Base-by-base conservation (phyloP, 2,113 vertebrate genomes). In the Myrmecobius fasciatus region DNA sequence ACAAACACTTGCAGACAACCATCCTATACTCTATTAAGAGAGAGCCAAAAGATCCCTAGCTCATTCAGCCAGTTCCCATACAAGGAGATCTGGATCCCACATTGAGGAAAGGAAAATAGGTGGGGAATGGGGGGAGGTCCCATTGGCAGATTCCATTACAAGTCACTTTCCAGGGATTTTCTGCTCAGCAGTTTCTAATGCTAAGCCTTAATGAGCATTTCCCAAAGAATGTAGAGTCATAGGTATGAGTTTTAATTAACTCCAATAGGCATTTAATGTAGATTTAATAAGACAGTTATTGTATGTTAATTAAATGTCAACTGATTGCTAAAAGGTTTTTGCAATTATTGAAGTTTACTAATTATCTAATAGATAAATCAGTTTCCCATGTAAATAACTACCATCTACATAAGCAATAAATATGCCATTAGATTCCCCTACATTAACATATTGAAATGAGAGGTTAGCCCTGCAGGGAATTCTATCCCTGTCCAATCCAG, bases 231-330 rank as follows among this genome's bases (percentile, higher is more conserved):
- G 25, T 92, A 51, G 94, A 98, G 97, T 97, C 94, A 94, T 96
- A 96, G 96, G 91, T 97, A 95, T 90, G 96, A 97, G 96, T 97
- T 98, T 98, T 98, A 99, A 99, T 99, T 98, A 98, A 98, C 98
- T 98, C 97, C 98, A 98, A 98, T 98, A 98, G 98, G 97, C 98
- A 97, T 98, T 98, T 99, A 98, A 98, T 98, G 98, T 98, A 98
- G 98, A 99, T 98, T 99, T 99, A 99, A 98, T 98, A 99, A 98
- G 98, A 98, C 98, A 99, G 99, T 98, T 99, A 98, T 98, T 99
- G 98, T 98, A 98, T 98, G 98, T 98, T 99, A 99, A 99, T 99
- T 98, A 98, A 99, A 98, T 98, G 98, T 98, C 98, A 98, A 98
- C 98, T 98, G 98, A 98, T 98, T 98, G 98, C 98, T 98, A 98